A percentile compares a stretch with the other conserved stretches of the same genome.
These are phyloP conservation scores for Melieria omissa DNA, from an alignment of 2,888 invertebrate genomes.

Conservation along the genomic window DNA sequence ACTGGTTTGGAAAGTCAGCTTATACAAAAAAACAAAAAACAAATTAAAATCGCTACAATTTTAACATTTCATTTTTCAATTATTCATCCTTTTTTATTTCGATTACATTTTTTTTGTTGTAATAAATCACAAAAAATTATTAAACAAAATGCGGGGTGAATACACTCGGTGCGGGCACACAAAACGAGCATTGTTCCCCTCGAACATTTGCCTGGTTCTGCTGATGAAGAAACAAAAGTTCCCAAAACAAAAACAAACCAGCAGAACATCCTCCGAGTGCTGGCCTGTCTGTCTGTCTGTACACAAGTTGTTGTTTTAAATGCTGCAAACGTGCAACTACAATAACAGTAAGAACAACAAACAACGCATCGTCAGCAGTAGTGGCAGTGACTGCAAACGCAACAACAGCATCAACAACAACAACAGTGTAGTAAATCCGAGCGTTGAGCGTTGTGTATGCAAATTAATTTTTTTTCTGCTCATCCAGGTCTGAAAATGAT, in stretches of 20 bases:
- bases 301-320: slow-evolving; percentile 15
- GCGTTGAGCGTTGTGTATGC: slow-evolving; percentile 54
- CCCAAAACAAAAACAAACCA: slow-evolving; percentile 27
- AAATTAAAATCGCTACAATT: too few relatives aligned
- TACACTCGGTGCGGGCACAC: slow-evolving; percentile 17
- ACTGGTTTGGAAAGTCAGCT: too few relatives aligned
- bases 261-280: too few relatives aligned
- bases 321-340: not conserved
- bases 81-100: too few relatives aligned
- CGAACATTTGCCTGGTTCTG: slow-evolving; percentile 11
- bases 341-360: not conserved
- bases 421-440: slow-evolving; percentile 45
- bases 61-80: too few relatives aligned
- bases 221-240: not conserved
- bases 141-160: slow-evolving; percentile 49
- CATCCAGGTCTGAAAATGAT: too few relatives aligned
- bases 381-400: slow-evolving; percentile 14
- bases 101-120: slow-evolving; percentile 19
- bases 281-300: slow-evolving; percentile 24
- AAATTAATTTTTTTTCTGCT: slow-evolving; percentile 53
- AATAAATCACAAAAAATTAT: slow-evolving; percentile 53
- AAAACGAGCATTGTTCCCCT: slow-evolving; percentile 11
- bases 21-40: too few relatives aligned
- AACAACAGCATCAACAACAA: slow-evolving; percentile 21
- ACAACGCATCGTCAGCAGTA: slow-evolving; percentile 1